Base-by-base conservation (phyloP, 2,888 invertebrate genomes). In the Alitta virens region DNA sequence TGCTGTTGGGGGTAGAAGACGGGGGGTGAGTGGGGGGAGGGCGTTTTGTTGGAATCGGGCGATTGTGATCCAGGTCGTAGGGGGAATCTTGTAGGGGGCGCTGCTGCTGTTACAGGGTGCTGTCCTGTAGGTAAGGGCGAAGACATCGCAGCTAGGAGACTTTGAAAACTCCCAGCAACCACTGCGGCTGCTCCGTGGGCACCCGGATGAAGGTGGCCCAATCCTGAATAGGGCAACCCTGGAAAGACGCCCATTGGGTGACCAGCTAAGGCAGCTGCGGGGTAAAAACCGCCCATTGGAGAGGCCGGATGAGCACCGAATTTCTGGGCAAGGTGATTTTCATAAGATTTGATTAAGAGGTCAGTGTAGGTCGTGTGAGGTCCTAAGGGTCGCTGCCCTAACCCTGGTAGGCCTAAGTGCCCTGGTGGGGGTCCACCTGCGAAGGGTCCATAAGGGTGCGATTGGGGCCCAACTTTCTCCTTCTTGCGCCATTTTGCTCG, bases 331-430 rank as follows among this genome's bases (percentile, higher is more conserved):
- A 77, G 62, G 38, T 76, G 75, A 26, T 65, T 71, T 58, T 76
- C 77, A 63, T 76, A 78, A 1, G 77, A 74, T 61, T 76, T 76
- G n/a, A 77, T 68, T 7, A 78, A 68, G 5, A 77, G 68, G 63
- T 77, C 77, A 40, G 60, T 60, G 52, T 60, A 60, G 18, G 57
- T 51, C 5, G 26, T 38, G 3, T 43, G 43, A 18, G 12, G 60
- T 9, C 42, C 42, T 3, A n/a, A 14, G 27, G n/a, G 14, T n/a
- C 40, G 40, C 18, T 40, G 56, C 12, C n/a, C 23, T 16, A 18
- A 16, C 21, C 21, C n/a, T 21, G 56, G 42, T 9, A 40, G 2
- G 42, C 21, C 18, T 3, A 24, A 38, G 12, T 53, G 63, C 33
- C 53, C 27, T 49, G 55, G 21, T 2, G 63, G 53, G 18, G 62